Evolutionary conservation across 2,888 invertebrate species (phyloP).

Genomic region (Scaptomyza reducta): DNA sequence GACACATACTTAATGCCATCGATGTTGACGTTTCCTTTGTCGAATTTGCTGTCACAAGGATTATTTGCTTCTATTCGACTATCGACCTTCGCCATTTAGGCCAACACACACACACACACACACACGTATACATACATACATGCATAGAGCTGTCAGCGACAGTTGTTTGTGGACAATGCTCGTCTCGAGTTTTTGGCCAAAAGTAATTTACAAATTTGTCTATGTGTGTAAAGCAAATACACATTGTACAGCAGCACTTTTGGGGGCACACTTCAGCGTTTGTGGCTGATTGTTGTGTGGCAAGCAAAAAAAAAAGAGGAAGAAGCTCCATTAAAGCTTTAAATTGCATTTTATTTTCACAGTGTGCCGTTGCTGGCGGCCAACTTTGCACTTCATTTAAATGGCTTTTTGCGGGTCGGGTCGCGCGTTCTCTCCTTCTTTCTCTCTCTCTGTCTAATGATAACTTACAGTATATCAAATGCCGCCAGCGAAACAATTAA

Average conservation of each 20-base stretch:
- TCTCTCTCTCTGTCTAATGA: constrained; percentile 2
- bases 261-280: background rate
- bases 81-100: constrained; percentile 46
- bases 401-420: constrained; percentile 41
- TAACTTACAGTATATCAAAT: constrained; percentile 54
- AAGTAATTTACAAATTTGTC: constrained; percentile 62
- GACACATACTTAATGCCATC: constrained; percentile 31
- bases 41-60: constrained; percentile 43
- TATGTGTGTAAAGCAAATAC: constrained; percentile 24
- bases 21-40: constrained; percentile 45
- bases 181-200: constrained; percentile 41
- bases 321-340: constrained; percentile 48
- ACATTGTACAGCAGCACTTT: constrained; percentile 37
- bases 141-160: constrained; percentile 46
- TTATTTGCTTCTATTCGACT: constrained; percentile 40
- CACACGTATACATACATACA: constrained; percentile 8
- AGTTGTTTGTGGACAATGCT: constrained; percentile 50
- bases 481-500: constrained; percentile 66
- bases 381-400: constrained; percentile 65
- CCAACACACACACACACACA: constrained; percentile 11
- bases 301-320: background rate
- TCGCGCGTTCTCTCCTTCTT: background rate
- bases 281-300: constrained; percentile 5
- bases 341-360: constrained; percentile 54
- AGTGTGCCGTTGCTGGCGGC: constrained; percentile 18